These are phyloP conservation scores for Nephrotoma flavescens DNA, from an alignment of 2,888 invertebrate species.

Conservation along the genomic window DNA sequence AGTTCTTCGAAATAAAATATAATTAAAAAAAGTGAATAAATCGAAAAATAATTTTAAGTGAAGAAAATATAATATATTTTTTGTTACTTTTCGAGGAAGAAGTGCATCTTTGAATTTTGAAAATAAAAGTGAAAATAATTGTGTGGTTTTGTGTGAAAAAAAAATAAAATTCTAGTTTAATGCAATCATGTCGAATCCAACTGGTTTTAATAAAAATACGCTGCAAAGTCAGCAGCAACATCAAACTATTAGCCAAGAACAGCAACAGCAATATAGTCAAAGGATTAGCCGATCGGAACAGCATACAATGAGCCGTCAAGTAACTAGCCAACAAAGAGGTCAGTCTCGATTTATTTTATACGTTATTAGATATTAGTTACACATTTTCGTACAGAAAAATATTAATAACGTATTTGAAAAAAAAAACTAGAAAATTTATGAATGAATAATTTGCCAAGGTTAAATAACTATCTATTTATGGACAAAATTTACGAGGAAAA, in stretches of 20 bases:
- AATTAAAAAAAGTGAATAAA: not conserved
- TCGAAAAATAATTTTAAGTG: not conserved
- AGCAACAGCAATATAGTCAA: slow-evolving; percentile 39
- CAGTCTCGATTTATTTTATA: slow-evolving; percentile 23
- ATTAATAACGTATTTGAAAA: not conserved
- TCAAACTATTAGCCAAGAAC: slow-evolving; percentile 26
- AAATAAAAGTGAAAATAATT: slow-evolving; percentile 2
- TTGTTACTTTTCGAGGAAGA: not conserved
- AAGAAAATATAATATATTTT: not conserved
- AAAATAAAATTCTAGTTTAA: not conserved
- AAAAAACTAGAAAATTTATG: not conserved
- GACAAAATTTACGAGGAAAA: not conserved
- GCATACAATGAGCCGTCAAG: slow-evolving; percentile 56
- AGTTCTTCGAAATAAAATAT: slow-evolving; percentile 1
- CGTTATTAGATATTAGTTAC: not conserved
- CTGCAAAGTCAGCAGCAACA: slow-evolving; percentile 35
- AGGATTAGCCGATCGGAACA: slow-evolving; percentile 57
- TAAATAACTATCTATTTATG: not conserved
- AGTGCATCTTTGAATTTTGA: not conserved
- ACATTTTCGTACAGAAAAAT: not conserved
- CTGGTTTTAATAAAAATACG: slow-evolving; percentile 36
- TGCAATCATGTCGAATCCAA: slow-evolving; percentile 14
- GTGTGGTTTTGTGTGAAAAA: not conserved
- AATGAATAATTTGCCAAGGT: not conserved
- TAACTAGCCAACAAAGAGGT: slow-evolving; percentile 63